Evolutionary conservation across 2,113 vertebrate species (phyloP).

Genomic region (Chamaetylas fuelleborni): DNA sequence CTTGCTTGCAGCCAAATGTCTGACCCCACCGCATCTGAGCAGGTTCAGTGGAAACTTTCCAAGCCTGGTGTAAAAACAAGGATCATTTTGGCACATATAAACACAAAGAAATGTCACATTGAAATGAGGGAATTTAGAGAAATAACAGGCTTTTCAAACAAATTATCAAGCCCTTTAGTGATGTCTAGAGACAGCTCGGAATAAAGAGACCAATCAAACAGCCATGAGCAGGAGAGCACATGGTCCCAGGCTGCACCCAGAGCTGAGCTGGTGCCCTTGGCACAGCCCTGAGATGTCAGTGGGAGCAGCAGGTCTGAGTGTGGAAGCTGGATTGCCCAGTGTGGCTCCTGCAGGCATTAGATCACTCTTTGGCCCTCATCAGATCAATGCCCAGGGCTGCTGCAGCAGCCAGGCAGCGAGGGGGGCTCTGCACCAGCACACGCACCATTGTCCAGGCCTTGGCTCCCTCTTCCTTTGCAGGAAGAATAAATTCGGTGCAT

Average conservation of each 20-base stretch:
- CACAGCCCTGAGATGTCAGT: background rate
- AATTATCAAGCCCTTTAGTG: background rate
- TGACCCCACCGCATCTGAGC: background rate
- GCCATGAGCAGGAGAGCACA: background rate
- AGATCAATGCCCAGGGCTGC: background rate
- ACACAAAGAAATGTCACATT: background rate
- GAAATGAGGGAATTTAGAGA: background rate
- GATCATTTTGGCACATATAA: background rate
- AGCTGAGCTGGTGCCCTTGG: background rate
- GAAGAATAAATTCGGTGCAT: background rate
- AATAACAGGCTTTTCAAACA: background rate
- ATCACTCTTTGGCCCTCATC: background rate
- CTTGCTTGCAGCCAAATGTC: background rate
- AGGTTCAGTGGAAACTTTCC: background rate
- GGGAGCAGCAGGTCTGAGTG: background rate
- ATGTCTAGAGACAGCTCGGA: background rate
- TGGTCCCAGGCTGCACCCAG: background rate
- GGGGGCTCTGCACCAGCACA: background rate
- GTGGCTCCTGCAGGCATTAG: background rate
- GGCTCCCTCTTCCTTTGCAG: background rate
- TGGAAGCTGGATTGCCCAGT: background rate
- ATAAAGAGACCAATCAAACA: background rate
- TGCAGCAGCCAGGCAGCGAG: background rate
- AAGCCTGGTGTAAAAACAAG: background rate
- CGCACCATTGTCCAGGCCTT: rapidly evolving